phyloP scores from a whole-genome alignment of 1,140 invertebrate species.

The Brachionus calyciflorus region DNA sequence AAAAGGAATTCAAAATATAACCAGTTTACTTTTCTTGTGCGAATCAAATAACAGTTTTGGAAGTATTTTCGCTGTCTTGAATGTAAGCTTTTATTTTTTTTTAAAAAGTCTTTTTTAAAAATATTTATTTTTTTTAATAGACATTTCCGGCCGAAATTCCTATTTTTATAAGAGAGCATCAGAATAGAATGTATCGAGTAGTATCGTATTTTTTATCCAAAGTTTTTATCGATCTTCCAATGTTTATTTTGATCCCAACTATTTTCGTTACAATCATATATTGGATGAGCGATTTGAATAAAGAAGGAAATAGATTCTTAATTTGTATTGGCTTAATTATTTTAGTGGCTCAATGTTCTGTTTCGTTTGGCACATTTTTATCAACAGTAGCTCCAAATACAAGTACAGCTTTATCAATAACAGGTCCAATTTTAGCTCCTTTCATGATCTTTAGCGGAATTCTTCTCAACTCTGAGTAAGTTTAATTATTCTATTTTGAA shows the following conservation, averaged over 20 bases:
- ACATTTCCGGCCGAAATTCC: slow-evolving; percentile 30
- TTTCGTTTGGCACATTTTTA: slow-evolving; percentile 73
- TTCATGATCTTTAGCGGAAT: slow-evolving; percentile 46
- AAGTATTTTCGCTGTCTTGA: slow-evolving; percentile 56
- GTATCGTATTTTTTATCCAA: slow-evolving; percentile 2
- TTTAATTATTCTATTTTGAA: background rate
- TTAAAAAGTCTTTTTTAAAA: background rate
- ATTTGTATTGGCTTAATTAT: slow-evolving; percentile 71
- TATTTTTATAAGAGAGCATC: slow-evolving; percentile 22
- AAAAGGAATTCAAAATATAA: slow-evolving; percentile 46
- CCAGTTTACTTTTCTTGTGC: slow-evolving; percentile 32
- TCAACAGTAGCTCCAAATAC: background rate
- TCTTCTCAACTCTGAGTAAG: slow-evolving; percentile 32
- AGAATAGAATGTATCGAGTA: slow-evolving; percentile 44
- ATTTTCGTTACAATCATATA: slow-evolving; percentile 81
- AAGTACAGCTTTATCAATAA: background rate
- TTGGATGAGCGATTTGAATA: slow-evolving; percentile 71
- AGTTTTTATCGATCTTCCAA: slow-evolving; percentile 62
- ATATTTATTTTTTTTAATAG: background rate
- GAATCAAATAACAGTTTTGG: slow-evolving; percentile 63
- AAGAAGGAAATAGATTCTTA: slow-evolving; percentile 69
- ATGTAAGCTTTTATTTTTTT: slow-evolving; percentile 37
- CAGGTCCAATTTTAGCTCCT: slow-evolving; percentile 16
- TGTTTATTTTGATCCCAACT: slow-evolving; percentile 73
- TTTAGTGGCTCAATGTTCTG: slow-evolving; percentile 81